These are phyloP conservation scores for Charina bottae DNA, from an alignment of 2,113 vertebrate species.

Conservation along the genomic window DNA sequence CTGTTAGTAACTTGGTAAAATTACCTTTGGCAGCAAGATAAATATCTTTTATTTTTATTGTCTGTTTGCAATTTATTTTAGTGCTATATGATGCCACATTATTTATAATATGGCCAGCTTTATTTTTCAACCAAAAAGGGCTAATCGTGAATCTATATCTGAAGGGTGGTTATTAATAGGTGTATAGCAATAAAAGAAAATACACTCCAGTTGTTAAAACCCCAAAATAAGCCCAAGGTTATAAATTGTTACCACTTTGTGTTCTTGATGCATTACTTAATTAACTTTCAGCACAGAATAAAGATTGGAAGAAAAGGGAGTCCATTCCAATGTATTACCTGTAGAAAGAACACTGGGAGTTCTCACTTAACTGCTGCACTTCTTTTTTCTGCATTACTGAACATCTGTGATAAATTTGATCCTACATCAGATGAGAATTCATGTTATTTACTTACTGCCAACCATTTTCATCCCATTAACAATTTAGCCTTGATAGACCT, in stretches of 20 bases:
- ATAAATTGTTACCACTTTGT: constrained; percentile 67
- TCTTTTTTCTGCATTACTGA: constrained; percentile 66
- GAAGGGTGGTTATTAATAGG: constrained; percentile 66
- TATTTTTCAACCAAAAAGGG: constrained; percentile 46
- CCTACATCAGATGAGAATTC: constrained; percentile 64
- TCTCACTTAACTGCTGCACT: constrained; percentile 54
- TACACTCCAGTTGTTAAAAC: constrained; percentile 65
- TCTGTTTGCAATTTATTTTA: constrained; percentile 39
- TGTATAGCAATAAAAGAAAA: constrained; percentile 68
- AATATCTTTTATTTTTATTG: constrained; percentile 6
- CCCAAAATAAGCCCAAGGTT: constrained; percentile 67
- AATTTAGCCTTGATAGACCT: constrained; percentile 61
- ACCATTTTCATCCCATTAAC: constrained; percentile 67
- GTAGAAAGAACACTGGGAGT: constrained; percentile 52
- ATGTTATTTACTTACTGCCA: constrained; percentile 69
- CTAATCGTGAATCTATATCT: constrained; percentile 44
- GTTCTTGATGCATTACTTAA: constrained; percentile 71
- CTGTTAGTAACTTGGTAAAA: background rate
- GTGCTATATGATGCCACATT: constrained; percentile 42
- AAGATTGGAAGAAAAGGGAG: constrained; percentile 55
- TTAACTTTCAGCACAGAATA: constrained; percentile 66
- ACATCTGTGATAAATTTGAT: constrained; percentile 76
- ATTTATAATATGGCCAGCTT: constrained; percentile 42
- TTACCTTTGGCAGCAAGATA: background rate
- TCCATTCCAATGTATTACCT: constrained; percentile 62